Evolutionary conservation across 2,797 vertebrate genomes (phyloP).

Genomic region (Myiotriccus ornatus): DNA sequence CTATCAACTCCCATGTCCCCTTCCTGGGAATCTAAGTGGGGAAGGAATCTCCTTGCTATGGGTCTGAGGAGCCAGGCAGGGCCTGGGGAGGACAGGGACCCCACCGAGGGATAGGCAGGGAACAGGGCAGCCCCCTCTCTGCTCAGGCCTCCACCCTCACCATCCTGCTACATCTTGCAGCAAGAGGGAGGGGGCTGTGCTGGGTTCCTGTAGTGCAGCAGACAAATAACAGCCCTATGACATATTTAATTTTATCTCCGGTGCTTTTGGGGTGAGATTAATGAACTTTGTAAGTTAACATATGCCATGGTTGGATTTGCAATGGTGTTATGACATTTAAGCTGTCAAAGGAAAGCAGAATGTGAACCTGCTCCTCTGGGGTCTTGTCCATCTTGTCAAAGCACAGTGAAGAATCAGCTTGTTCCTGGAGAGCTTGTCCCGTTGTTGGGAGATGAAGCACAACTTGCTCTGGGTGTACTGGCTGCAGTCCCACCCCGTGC

Average conservation of each 20-base stretch:
- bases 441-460: neutral
- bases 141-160: neutral
- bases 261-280: neutral
- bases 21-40: neutral
- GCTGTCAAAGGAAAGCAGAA: neutral
- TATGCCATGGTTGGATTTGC: neutral
- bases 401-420: rapidly evolving
- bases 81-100: neutral
- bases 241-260: neutral
- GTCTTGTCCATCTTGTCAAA: neutral
- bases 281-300: neutral
- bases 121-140: rapidly evolving
- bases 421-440: neutral
- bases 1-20: neutral
- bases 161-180: rapidly evolving
- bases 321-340: neutral
- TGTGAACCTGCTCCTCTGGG: neutral
- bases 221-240: neutral
- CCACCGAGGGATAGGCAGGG: neutral
- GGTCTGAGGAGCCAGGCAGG: neutral
- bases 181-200: rapidly evolving
- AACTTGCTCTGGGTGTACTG: neutral
- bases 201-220: neutral
- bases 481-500: neutral
- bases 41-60: neutral